Conservation (phyloP, 2,888 invertebrate species). For the Brachyptera risi region DNA sequence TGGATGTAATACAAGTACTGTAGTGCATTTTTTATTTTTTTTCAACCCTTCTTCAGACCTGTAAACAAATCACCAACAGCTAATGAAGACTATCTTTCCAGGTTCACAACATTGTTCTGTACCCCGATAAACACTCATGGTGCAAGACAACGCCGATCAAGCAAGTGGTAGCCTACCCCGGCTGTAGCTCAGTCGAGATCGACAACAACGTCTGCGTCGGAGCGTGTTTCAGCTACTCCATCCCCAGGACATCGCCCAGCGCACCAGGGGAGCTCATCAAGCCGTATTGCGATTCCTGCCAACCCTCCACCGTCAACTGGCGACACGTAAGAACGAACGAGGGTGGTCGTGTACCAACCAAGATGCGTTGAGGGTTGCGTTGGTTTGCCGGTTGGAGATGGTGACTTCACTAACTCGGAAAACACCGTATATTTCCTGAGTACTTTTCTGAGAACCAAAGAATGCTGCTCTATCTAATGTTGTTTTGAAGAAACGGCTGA, state of each 20-base stretch:
- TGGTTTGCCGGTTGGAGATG: too few relatives aligned
- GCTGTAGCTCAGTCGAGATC: constrained; percentile 59
- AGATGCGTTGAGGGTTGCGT: too few relatives aligned
- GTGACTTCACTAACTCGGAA: too few relatives aligned
- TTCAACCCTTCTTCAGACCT: too few relatives aligned
- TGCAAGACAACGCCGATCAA: constrained; percentile 64
- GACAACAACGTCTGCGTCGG: constrained; percentile 69
- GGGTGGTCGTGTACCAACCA: too few relatives aligned
- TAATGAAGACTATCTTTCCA: constrained; percentile 40
- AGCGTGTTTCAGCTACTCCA: constrained; percentile 66
- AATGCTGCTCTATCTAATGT: too few relatives aligned
- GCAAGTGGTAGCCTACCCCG: constrained; percentile 62
- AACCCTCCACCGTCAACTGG: constrained; percentile 59
- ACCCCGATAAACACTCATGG: constrained; percentile 67
- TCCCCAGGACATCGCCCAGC: constrained; percentile 61
- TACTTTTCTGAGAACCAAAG: too few relatives aligned
- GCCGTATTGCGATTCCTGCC: constrained; percentile 67
- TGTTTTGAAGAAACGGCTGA: too few relatives aligned
- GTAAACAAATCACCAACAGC: too few relatives aligned
- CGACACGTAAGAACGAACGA: constrained; percentile 51
- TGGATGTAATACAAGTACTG: too few relatives aligned
- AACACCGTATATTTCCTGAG: too few relatives aligned
- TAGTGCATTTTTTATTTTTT: too few relatives aligned
- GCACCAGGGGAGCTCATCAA: constrained; percentile 60
- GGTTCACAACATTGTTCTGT: constrained; percentile 66